Base-by-base conservation (phyloP, 1,140 invertebrate genomes). In the Campoletis sonorensis region DNA sequence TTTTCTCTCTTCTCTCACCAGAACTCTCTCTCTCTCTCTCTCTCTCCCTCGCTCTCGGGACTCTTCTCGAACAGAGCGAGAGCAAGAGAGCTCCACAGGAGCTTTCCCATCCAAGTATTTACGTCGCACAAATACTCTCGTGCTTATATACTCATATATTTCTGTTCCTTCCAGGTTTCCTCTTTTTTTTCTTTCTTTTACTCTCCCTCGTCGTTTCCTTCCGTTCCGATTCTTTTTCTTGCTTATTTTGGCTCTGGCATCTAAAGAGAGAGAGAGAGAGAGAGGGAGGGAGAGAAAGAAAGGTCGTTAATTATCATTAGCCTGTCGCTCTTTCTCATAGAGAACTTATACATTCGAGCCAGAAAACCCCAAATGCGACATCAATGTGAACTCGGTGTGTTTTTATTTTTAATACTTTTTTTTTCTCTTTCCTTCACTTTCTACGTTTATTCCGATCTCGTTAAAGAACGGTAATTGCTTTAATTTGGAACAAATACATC, bases 231-330 rank as follows among this genome's bases (percentile, higher is more conserved):
- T 67, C 45, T 68, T 81, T 75, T 81, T 54, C 64, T 54, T 27
- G 30, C 51, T 54, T 26, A 37, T 71, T 70, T 79, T 68, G 73
- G 73, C 21, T 37, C 33, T 37, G 67, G 51, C 68, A 68, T 79
- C 78, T 49, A 26, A 30, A 0, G 40, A 45, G 40, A 45, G 40
- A 3, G 40, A 45, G 8, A 45, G 40, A 45, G 37, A 10, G 37
- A 10, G 37, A 10, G 37, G 10, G 37, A 37, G 10, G 10, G 37
- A 37, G 40, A 45, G 40, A 8, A 45, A 15, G 54, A 8, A 37
- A 18, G 18, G 51, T 64, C 75, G 54, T 77, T 77, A 77, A 77
- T 77, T 64, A 77, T 77, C 51, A 77, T 77, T 77, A 77, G 54
- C 23, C 45, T 21, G 64, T 33, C 49, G 16, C 72, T 54, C 30